Percentiles rank a stretch among this genome's conserved stretches.
phyloP scores from a whole-genome alignment of 2,113 vertebrate genomes.

The Amphiprion ocellaris region DNA sequence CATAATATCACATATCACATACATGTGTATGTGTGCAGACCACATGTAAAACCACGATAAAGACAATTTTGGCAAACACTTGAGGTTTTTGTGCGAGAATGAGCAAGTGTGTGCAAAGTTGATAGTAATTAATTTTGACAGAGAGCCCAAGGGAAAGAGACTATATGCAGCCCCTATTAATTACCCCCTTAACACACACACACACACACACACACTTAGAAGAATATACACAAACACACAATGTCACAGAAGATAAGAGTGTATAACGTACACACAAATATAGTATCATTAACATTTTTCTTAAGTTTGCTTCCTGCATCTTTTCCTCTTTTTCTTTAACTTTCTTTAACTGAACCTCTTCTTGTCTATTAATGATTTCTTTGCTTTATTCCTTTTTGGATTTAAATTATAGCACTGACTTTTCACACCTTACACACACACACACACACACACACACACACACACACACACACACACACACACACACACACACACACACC shows the following conservation, averaged over 20 bases:
- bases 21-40: neutral
- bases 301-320: too few species aligned
- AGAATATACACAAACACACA: slow-evolving; percentile 15
- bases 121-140: slow-evolving; percentile 68
- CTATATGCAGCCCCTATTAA: slow-evolving; percentile 60
- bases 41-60: slow-evolving; percentile 3
- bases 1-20: neutral
- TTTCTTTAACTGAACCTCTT: too few species aligned
- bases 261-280: neutral
- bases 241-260: slow-evolving; percentile 2
- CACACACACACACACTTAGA: neutral
- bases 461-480: neutral
- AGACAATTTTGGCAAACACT: slow-evolving; percentile 8
- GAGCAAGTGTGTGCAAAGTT: slow-evolving; percentile 1
- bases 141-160: slow-evolving; percentile 52
- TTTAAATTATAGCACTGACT: too few species aligned
- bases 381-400: too few species aligned
- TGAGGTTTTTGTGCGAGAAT: neutral
- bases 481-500: neutral
- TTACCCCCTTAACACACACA: slow-evolving; percentile 43
- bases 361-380: too few species aligned
- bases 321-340: neutral
- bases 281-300: neutral
- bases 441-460: slow-evolving; percentile 2
- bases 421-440: neutral